Conservation (phyloP, 2,797 vertebrate genomes). For the Chelon auratus region DNA sequence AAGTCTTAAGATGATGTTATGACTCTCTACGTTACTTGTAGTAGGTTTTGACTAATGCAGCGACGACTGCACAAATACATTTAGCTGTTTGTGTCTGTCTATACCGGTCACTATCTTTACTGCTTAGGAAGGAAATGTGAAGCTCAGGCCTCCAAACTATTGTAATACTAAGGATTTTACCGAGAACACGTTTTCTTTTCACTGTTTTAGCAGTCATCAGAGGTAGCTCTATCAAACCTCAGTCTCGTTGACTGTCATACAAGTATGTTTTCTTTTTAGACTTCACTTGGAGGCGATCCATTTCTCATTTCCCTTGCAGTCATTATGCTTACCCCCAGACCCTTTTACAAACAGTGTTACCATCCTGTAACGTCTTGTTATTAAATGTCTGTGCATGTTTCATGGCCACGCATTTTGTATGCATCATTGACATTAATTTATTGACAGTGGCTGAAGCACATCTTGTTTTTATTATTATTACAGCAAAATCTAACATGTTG, state of each 20-base stretch:
- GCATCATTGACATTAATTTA: neutral
- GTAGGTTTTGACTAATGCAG: rapidly evolving
- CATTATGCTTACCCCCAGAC: neutral
- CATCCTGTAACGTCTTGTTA: neutral
- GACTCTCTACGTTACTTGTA: neutral
- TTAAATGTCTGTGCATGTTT: neutral
- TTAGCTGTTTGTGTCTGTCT: no score
- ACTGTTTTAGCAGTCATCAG: neutral
- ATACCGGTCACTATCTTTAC: neutral
- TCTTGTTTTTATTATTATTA: neutral
- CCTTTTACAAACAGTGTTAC: neutral
- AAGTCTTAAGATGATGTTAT: neutral
- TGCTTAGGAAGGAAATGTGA: neutral
- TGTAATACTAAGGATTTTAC: neutral
- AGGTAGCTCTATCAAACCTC: neutral
- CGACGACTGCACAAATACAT: neutral
- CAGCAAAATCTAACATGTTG: neutral
- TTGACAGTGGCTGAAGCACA: neutral
- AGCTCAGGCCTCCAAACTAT: neutral
- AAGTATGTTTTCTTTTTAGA: neutral
- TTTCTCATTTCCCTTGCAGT: no score
- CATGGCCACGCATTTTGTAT: neutral
- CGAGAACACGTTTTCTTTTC: neutral
- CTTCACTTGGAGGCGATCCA: neutral
- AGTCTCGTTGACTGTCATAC: neutral